Conservation (phyloP, 2,888 invertebrate genomes). For the Teleiodes luculella region DNA sequence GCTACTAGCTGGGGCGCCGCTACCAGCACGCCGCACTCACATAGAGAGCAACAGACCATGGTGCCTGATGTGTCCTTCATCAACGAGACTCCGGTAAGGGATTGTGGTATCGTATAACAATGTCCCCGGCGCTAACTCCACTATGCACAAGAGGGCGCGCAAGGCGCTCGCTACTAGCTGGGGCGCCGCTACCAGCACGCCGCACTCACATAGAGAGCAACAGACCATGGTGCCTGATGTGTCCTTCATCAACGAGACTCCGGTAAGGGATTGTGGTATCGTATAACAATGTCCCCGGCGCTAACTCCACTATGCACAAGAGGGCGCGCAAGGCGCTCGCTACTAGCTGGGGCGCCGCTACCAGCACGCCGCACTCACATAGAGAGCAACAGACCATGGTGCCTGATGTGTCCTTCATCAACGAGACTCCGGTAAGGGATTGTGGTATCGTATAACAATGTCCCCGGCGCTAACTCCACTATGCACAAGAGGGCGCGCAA, state of each 20-base stretch:
- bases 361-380: slow-evolving; percentile 61
- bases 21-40: slow-evolving; percentile 63
- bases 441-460: no score
- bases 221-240: slow-evolving; percentile 9
- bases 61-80: slow-evolving; percentile 11
- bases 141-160: no score
- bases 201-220: slow-evolving; percentile 11
- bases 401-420: slow-evolving; percentile 7
- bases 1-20: slow-evolving; percentile 82
- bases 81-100: no score
- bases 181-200: no score
- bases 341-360: slow-evolving; percentile 79
- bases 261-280: no score
- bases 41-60: not conserved
- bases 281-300: no score
- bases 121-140: no score
- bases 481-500: no score
- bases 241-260: not conserved
- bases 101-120: no score
- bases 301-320: no score
- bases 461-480: no score
- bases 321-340: slow-evolving; percentile 91
- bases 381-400: not conserved
- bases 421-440: not conserved
- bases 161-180: no score